These are phyloP conservation scores for Theristus sp. DNA, from an alignment of 2,888 invertebrate genomes.

Conservation along the genomic window DNA sequence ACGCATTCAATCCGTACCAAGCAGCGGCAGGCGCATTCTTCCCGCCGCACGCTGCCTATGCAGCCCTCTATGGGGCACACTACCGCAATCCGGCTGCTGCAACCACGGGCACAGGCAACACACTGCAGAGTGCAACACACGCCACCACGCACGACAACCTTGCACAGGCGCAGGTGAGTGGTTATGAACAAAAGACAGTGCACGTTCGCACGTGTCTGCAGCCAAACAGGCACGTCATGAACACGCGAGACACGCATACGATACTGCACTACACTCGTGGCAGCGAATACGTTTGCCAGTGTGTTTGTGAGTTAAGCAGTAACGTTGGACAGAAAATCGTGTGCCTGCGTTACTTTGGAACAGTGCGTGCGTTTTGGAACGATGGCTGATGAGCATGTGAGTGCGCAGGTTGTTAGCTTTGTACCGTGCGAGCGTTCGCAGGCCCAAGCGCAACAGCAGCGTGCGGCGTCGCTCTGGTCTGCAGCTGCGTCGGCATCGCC, in stretches of 20 bases:
- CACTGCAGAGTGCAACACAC: too few relatives aligned
- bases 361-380: too few relatives aligned
- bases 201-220: too few relatives aligned
- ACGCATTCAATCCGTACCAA: neutral
- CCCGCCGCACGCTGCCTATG: neutral
- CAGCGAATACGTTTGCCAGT: neutral
- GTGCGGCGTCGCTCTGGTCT: neutral
- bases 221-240: too few relatives aligned
- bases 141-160: too few relatives aligned
- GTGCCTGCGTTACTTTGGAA: too few relatives aligned
- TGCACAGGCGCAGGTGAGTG: neutral
- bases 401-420: too few relatives aligned
- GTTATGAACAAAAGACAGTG: neutral
- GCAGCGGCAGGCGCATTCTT: neutral
- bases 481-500: neutral
- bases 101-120: neutral
- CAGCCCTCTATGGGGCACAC: neutral
- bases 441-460: neutral
- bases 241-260: too few relatives aligned
- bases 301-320: neutral
- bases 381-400: too few relatives aligned
- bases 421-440: too few relatives aligned
- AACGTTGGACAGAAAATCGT: too few relatives aligned
- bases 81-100: neutral
- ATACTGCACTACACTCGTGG: too few relatives aligned